A percentile compares a stretch with the other conserved stretches of the same genome.
These are phyloP conservation scores for Saccostrea cuccullata DNA, from an alignment of 1,140 invertebrate genomes.

Conservation along the genomic window DNA sequence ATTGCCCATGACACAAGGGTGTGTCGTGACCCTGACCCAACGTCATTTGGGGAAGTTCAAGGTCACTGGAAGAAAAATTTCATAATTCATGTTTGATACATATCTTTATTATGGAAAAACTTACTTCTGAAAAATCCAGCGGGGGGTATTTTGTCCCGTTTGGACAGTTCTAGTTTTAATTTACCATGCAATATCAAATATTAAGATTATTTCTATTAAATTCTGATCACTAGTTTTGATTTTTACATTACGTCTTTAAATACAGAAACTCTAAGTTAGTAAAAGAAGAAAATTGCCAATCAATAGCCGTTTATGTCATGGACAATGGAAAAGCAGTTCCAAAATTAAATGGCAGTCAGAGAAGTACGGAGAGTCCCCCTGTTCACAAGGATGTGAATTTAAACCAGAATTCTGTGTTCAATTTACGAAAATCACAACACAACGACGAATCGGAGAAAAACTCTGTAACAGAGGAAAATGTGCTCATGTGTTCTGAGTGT, in stretches of 20 bases:
- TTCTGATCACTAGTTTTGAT: not conserved
- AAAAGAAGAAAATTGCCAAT: not conserved
- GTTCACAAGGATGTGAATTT: slow-evolving; percentile 18
- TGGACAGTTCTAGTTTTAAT: too few species aligned
- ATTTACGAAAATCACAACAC: not conserved
- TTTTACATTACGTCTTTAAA: too few species aligned
- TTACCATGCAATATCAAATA: too few species aligned
- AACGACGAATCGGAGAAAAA: not conserved
- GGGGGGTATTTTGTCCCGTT: too few species aligned
- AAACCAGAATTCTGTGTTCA: slow-evolving; percentile 28
- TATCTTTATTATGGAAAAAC: too few species aligned
- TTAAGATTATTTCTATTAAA: not conserved
- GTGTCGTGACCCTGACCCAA: too few species aligned
- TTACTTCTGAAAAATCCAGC: too few species aligned
- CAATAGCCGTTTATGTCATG: not conserved
- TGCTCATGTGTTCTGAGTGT: slow-evolving; percentile 24
- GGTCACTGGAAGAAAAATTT: too few species aligned
- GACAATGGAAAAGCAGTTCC: not conserved
- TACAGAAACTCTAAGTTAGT: not conserved
- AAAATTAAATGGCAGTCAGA: slow-evolving; percentile 1
- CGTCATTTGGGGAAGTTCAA: too few species aligned
- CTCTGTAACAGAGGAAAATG: not conserved
- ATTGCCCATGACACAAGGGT: too few species aligned
- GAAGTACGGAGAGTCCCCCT: not conserved
- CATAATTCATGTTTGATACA: too few species aligned